Base-by-base conservation (phyloP, 1,140 invertebrate species). In the Camponotus vicinus region DNA sequence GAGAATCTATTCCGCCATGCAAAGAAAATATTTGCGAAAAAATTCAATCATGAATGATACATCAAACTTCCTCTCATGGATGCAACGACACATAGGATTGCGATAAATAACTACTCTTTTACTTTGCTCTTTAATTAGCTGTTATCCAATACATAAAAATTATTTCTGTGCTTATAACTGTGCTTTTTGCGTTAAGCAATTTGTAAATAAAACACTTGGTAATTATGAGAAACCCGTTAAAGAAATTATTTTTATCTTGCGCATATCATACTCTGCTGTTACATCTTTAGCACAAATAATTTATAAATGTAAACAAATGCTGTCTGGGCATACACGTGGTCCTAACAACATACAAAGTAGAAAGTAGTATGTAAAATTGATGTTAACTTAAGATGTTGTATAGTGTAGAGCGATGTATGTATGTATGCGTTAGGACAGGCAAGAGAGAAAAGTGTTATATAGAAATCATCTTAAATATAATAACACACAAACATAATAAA, bases 331-430 rank as follows among this genome's bases (percentile, higher is more conserved):
- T 80, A 78, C 80, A 89, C 70, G 37, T 37, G 83, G 88, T 91
- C 84, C 90, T 91, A 90, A 85, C 84, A 88, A 75, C 88, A 91
- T 88, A 91, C 90, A 90, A 91, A 90, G 52, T 70, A 90, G 63
- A 86, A 85, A 88, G 77, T 92, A 92, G 88, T 63, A 18, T 87
- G 85, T 90, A 90, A 75, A 57, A 82, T 92, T 78, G 85, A 40
- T 91, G 85, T 91, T 88, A 21, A 86, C 5, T 5, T 52, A 42
- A 88, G 34, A 55, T 84, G 57, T 76, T 61, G 63, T 61, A 55
- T 83, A 83, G 79, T 32, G 13, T 57, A 61, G 64, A 27, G 8
- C 67, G 18, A 69, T 11, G 9, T 27, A 52, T 52, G 49, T 52
- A 52, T 52, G 15, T 15, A 49, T 15, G n/a, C 27, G 34, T 42